phyloP scores from a whole-genome alignment of 2,888 invertebrate species.

The Scrobipalpa atriplicella region DNA sequence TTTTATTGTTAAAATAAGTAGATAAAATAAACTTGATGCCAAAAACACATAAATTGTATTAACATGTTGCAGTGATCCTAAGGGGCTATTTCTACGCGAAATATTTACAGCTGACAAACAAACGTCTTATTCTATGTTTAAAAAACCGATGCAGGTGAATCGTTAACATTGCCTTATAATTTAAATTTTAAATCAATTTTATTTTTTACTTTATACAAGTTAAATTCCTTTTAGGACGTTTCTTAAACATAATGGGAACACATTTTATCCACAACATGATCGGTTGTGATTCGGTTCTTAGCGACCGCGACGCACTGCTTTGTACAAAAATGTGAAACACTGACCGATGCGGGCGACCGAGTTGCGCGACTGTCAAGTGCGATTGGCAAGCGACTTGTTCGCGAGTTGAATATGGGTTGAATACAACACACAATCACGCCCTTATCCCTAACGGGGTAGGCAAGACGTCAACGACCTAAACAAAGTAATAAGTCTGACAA shows the following conservation, averaged over 20 bases:
- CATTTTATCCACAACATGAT: constrained; percentile 58
- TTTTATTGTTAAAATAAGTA: constrained; percentile 82
- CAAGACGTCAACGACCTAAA: too few species aligned
- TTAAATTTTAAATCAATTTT: constrained; percentile 29
- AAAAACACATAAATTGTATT: constrained; percentile 78
- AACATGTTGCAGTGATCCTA: constrained; percentile 72
- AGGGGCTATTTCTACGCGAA: constrained; percentile 69
- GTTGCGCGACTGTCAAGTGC: too few species aligned
- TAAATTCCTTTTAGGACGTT: constrained; percentile 59
- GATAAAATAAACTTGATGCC: constrained; percentile 81
- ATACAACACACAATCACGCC: too few species aligned
- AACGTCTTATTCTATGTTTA: constrained; percentile 59
- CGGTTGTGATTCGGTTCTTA: constrained; percentile 41
- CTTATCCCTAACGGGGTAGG: too few species aligned
- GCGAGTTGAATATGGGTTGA: too few species aligned
- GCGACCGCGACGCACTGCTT: too few species aligned
- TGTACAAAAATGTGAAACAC: too few species aligned
- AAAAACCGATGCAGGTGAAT: constrained; percentile 75
- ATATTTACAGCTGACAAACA: constrained; percentile 78
- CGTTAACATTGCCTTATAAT: constrained; percentile 60
- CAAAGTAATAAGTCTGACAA: too few species aligned
- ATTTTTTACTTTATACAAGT: constrained; percentile 48
- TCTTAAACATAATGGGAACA: constrained; percentile 63
- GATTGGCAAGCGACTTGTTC: too few species aligned
- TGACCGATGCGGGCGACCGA: too few species aligned